These are phyloP conservation scores for Oryctolagus cuniculus DNA, from an alignment of 2,113 vertebrate species.

Conservation along the genomic window mOryCun1.1 NC_091448.1:48245001-48245500, in stretches of 20 bases:
- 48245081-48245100: background rate
- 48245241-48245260: background rate
- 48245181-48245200: background rate
- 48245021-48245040: conserved; percentile 39
- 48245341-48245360: background rate
- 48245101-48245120: background rate
- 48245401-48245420: background rate
- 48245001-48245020: background rate
- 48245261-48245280: background rate
- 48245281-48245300: background rate
- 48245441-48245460: background rate
- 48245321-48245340: background rate
- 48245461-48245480: background rate
- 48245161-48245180: background rate
- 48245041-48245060: background rate
- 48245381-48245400: background rate
- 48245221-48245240: background rate
- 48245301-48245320: background rate
- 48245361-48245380: background rate
- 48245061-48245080: background rate
- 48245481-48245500: background rate
- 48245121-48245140: conserved; percentile 8
- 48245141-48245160: background rate
- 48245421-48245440: background rate
- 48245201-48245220: background rate